Evolutionary conservation across 2,888 invertebrate species (phyloP), one percentile per base, ranked within the genome.

Genomic region (Cantharis nigra): DNA sequence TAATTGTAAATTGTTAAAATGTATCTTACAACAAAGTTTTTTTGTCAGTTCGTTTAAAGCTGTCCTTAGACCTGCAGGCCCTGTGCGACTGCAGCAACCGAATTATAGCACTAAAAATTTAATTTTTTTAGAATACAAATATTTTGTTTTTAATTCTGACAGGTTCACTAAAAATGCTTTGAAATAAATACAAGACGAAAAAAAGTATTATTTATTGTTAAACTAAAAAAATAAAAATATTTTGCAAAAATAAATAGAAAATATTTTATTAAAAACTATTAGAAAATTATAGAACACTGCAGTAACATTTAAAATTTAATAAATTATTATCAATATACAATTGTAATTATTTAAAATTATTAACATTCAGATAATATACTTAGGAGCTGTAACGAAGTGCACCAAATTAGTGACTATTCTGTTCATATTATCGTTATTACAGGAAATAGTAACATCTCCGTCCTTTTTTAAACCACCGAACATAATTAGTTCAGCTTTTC

Each of bases 381-480:
- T 91, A 78, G 94, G 94, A 80, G 94, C 92, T 82, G 92, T 92
- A 82, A 95, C 92, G 87, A 94, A 94, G 90, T 95, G 93, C 85
- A 95, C 89, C 75, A 93, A 92, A 89, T 95, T 95, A 63, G 95
- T 94, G 85, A 95, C 94, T 88, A 93, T 92, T 85, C 92, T 93
- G 82, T 92, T 92, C 85, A 92, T 83, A 83, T 86, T 85, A 23
- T 86, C 85, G 9, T 83, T 80, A 13, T 86, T 84, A 71, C 83
- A 83, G 5, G 88, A 92, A 79, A 92, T 87, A 79, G 92, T 91
- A 79, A 90, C 90, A 76, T 92, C 91, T 49, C 49, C 49, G 86
- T 95, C 95, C 87, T 96, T 96, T 84, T 95, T 94, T 81, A 98
- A 96, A 76, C 98, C 98, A n/a, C 98, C 98, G 90, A 98, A 98